A percentile compares a stretch with the other conserved stretches of the same genome.
These are phyloP conservation scores for Ceratothoa steindachneri DNA, from an alignment of 2,888 invertebrate species.

Conservation along the genomic window DNA sequence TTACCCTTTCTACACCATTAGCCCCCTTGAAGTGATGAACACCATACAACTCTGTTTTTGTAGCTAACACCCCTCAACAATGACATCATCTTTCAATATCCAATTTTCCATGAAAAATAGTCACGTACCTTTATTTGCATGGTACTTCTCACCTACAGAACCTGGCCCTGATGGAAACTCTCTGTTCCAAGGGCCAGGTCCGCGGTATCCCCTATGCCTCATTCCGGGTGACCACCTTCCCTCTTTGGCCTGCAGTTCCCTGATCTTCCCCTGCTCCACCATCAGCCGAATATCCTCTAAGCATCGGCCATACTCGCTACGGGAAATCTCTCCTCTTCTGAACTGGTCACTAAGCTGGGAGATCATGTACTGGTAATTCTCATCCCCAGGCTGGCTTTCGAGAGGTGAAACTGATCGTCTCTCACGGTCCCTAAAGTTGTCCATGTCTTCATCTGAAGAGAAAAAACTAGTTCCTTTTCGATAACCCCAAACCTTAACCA, in stretches of 20 bases:
- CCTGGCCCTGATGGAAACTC: neutral
- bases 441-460: neutral
- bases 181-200: neutral
- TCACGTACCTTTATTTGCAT: neutral
- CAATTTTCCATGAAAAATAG: no score
- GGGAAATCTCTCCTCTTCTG: constrained; percentile 34
- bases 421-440: neutral
- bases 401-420: neutral
- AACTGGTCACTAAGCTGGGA: constrained; percentile 35
- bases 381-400: neutral
- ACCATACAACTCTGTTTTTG: no score
- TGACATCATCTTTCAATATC: no score
- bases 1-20: no score
- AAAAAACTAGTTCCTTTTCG: no score
- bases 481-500: no score
- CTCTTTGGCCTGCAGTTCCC: constrained; percentile 28
- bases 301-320: constrained; percentile 27
- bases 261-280: constrained; percentile 42
- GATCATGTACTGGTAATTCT: constrained; percentile 30
- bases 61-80: no score
- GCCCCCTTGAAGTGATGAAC: no score
- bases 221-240: constrained; percentile 2
- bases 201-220: neutral
- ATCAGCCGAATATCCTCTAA: constrained; percentile 28
- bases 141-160: neutral